Base-by-base conservation (phyloP, 1,140 invertebrate species). In the Mya arenaria region DNA sequence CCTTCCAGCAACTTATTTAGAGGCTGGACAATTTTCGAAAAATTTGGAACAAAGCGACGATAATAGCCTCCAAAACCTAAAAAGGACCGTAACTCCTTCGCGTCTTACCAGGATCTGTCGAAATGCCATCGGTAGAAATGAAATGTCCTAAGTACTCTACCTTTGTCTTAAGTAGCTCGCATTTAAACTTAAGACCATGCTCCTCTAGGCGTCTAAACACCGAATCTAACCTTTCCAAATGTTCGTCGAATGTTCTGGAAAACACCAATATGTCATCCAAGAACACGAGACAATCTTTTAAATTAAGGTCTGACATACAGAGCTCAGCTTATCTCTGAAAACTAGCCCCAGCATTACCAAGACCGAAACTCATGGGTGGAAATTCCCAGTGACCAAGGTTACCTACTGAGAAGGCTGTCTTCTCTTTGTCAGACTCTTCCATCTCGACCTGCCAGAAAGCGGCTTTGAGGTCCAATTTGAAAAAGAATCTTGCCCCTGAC, bases 31-130 rank as follows among this genome's bases (percentile, higher is more conserved):
- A 89, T 65, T 78, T 89, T 66, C 19, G 92, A 78, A 78, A 82
- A 85, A 36, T 44, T 34, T 37, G 83, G 89, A 28, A 93, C 85
- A 84, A 92, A 93, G 73, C 88, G 85, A 2, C 89, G 63, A 81
- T 91, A 91, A 81, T 92, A 93, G 58, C 89, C 88, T 41, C 89
- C 63, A 25, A 94, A 81, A 2, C 94, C 94, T 2, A 94, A 39
- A 82, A 94, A 94, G n/a, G 87, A 36, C 44, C 92, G 77, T 0
- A 94, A 37, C 52, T 93, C 89, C 55, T 91, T 90, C 84, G 63
- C 0, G 92, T 84, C 75, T 94, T 94, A n/a, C 86, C 85, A n/a
- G 90, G 88, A 86, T 90, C 88, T 55, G 91, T 91, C 34, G 85
- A 63, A 28, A 94, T 77, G 1, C 85, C 79, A 32, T 60, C 39